Evolutionary conservation across 2,888 invertebrate genomes (phyloP).

Genomic region (Chymomyza fuscimana): DNA sequence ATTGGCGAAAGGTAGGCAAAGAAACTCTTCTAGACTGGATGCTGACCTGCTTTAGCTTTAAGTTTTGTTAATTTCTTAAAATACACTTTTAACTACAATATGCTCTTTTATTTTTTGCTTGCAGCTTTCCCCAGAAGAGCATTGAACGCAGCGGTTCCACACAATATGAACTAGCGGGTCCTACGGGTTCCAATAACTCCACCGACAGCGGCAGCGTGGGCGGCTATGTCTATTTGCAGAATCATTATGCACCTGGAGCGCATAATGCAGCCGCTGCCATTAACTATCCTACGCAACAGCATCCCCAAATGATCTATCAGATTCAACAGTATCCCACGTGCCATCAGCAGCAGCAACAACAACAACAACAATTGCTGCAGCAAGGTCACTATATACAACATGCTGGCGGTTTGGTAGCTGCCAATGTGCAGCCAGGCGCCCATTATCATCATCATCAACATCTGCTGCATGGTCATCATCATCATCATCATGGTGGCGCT

Average conservation of each 20-base stretch:
- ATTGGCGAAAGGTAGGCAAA: conserved; percentile 81
- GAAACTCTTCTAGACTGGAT: conserved; percentile 14
- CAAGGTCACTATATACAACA: conserved; percentile 58
- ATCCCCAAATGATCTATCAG: conserved; percentile 75
- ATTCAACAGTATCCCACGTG: conserved; percentile 77
- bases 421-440: conserved; percentile 9
- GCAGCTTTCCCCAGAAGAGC: conserved; percentile 79
- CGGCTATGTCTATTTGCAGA: conserved; percentile 79
- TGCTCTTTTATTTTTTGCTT: conserved; percentile 31
- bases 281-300: conserved; percentile 67
- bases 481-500: conserved; percentile 77
- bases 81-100: not conserved
- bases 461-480: conserved; percentile 73
- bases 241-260: conserved; percentile 75
- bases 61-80: not conserved
- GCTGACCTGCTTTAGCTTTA: conserved; percentile 4
- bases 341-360: conserved; percentile 76
- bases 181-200: conserved; percentile 63
- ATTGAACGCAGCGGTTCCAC: conserved; percentile 79
- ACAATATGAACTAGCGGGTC: conserved; percentile 76
- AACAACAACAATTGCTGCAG: conserved; percentile 49
- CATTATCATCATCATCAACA: conserved; percentile 74
- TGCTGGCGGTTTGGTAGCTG: conserved; percentile 17
- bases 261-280: conserved; percentile 66
- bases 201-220: conserved; percentile 62